phyloP scores from a whole-genome alignment of 2,888 invertebrate genomes.

The Sipha maydis region DNA sequence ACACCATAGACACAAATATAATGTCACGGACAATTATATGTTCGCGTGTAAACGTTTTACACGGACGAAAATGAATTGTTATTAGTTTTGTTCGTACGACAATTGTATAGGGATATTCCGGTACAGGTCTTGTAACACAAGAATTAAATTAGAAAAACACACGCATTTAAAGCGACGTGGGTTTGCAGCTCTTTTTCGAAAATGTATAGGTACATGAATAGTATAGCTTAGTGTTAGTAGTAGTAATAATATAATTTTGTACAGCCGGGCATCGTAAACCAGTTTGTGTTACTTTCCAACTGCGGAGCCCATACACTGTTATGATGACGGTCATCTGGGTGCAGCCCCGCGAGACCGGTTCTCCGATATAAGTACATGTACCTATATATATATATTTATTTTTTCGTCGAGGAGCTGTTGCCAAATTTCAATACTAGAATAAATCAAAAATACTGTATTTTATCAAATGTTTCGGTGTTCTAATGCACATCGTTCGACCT shows the following conservation, averaged over 20 bases:
- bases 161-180: slow-evolving; percentile 20
- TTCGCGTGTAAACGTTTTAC: no score
- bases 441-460: neutral
- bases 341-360: slow-evolving; percentile 59
- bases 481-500: no score
- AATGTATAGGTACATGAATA: slow-evolving; percentile 19
- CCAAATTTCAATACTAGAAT: slow-evolving; percentile 55
- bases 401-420: slow-evolving; percentile 39
- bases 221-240: no score
- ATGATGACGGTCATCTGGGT: slow-evolving; percentile 62
- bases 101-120: no score
- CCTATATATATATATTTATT: neutral
- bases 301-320: slow-evolving; percentile 37
- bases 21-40: no score
- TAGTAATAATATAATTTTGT: neutral
- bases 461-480: no score
- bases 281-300: slow-evolving; percentile 61
- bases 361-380: slow-evolving; percentile 10
- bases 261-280: slow-evolving; percentile 30
- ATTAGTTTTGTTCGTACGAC: no score
- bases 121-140: no score
- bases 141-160: neutral
- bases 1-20: no score
- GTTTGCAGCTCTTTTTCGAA: slow-evolving; percentile 1
- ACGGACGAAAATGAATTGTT: no score